Evolutionary conservation across 1,140 invertebrate genomes (phyloP), one percentile per base, ranked within the genome.

Genomic region (Thereuonema tuberculata): DNA sequence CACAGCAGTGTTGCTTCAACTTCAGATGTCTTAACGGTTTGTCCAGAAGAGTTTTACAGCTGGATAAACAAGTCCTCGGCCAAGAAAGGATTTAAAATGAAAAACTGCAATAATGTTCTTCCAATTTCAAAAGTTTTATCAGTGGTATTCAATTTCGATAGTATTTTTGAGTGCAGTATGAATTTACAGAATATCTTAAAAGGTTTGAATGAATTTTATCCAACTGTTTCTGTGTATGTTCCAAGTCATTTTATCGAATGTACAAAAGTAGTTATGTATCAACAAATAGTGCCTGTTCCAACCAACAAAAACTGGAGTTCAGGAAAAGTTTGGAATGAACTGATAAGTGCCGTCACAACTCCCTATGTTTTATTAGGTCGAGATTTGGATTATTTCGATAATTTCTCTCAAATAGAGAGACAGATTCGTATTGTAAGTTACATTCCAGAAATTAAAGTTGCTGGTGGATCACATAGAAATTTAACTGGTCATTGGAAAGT

Each of bases 401-500:
- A 55, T 15, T 64, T 67, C 47, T 58, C 66, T 3, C 31, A 65
- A 25, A 29, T 72, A 24, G 67, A 70, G 49, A 63, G 71, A 52
- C 62, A 71, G n/a, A 54, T 72, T 9, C 53, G 67, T 20, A 67
- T 67, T 56, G 63, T 71, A 1, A 64, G 59, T 17, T 14, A 62
- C 21, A 55, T 52, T 1, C 25, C 63, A 12, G n/a, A 63, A 28
- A 67, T 67, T 1, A 50, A 46, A 0, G 63, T 65, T 15, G 69
- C 61, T 24, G 64, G 62, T n/a, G 70, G 70, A 5, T 62, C 70
- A 14, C 47, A 59, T 23, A 62, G 70, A 14, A 66, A 66, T 50
- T 12, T 61, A 25, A 58, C 63, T 27, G 70, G 70, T 14, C 65
- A 67, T 28, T 72, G 71, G 70, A 66, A 63, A 46, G 62, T 67